phyloP scores from a whole-genome alignment of 2,888 invertebrate species.

The Heteropelma amictum region DNA sequence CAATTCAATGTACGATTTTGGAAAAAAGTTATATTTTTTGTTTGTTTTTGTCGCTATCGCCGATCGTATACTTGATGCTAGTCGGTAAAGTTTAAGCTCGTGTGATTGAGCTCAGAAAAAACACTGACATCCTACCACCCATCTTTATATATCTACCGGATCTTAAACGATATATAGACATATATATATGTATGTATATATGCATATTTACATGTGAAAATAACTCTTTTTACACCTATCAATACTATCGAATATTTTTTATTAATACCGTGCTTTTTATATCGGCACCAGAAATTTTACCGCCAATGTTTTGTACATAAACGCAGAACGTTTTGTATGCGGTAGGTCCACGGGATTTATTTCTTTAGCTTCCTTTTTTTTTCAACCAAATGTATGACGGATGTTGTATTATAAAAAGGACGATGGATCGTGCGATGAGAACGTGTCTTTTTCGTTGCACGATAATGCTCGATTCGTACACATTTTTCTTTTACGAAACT shows the following conservation, averaged over 20 bases:
- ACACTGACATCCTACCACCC: constrained; percentile 26
- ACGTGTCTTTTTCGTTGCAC: background rate
- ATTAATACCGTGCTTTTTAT: constrained; percentile 50
- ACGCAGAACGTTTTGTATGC: constrained; percentile 28
- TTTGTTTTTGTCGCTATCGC: constrained; percentile 21
- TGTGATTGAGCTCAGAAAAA: constrained; percentile 42
- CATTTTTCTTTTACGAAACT: constrained; percentile 37
- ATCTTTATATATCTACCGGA: constrained; percentile 36
- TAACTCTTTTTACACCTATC: constrained; percentile 45
- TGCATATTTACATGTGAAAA: constrained; percentile 17
- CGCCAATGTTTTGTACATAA: constrained; percentile 49
- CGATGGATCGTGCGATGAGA: constrained; percentile 24
- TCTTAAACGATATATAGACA: constrained; percentile 16
- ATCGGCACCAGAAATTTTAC: constrained; percentile 37
- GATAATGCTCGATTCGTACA: constrained; percentile 4
- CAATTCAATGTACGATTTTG: constrained; percentile 54
- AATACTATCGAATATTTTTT: constrained; percentile 34
- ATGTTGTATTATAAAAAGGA: constrained; percentile 48
- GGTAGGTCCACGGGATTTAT: constrained; percentile 34
- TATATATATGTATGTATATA: constrained; percentile 28
- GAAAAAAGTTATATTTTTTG: constrained; percentile 35
- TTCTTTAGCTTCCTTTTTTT: constrained; percentile 38
- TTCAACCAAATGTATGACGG: constrained; percentile 41
- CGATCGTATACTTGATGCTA: constrained; percentile 67
- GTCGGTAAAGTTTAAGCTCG: constrained; percentile 66